Percentiles rank a stretch among this genome's conserved stretches.
phyloP scores from a whole-genome alignment of 2,888 invertebrate species.

The Ptychoptera contaminata region DNA sequence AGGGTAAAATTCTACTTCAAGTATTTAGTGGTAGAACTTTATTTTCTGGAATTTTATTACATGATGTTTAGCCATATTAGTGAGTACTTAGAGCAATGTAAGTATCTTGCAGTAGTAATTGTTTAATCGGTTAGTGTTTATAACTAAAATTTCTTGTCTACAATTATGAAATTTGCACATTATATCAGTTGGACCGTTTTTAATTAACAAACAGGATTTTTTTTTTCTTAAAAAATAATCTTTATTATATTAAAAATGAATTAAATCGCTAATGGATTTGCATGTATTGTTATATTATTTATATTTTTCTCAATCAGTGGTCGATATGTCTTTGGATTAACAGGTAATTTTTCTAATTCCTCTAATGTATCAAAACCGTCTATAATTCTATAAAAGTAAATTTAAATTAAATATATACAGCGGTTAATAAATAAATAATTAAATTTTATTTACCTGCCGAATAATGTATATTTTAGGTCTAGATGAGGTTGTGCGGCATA shows the following conservation, averaged over 20 bases:
- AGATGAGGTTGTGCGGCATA: constrained; percentile 90
- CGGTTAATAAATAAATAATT: not conserved
- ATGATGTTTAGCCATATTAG: too few species aligned
- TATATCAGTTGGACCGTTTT: too few species aligned
- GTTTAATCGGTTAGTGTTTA: too few species aligned
- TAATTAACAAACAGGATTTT: too few species aligned
- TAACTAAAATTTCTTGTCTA: too few species aligned
- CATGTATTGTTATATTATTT: constrained; percentile 86
- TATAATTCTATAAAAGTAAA: constrained; percentile 59
- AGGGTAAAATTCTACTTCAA: too few species aligned
- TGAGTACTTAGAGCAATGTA: too few species aligned
- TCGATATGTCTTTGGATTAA: constrained; percentile 83
- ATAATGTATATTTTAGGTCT: constrained; percentile 92
- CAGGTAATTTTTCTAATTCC: constrained; percentile 86
- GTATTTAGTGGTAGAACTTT: too few species aligned
- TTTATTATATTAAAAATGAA: not conserved
- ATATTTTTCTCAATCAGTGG: constrained; percentile 79
- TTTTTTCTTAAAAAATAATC: too few species aligned
- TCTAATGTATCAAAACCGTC: constrained; percentile 94
- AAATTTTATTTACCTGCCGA: constrained; percentile 72
- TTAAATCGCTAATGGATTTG: constrained; percentile 85
- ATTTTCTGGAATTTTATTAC: too few species aligned
- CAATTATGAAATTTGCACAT: too few species aligned
- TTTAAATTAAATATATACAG: not conserved
- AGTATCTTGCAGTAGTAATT: too few species aligned